phyloP scores from a whole-genome alignment of 2,113 vertebrate genomes.

The Sapayoa aenigma region DNA sequence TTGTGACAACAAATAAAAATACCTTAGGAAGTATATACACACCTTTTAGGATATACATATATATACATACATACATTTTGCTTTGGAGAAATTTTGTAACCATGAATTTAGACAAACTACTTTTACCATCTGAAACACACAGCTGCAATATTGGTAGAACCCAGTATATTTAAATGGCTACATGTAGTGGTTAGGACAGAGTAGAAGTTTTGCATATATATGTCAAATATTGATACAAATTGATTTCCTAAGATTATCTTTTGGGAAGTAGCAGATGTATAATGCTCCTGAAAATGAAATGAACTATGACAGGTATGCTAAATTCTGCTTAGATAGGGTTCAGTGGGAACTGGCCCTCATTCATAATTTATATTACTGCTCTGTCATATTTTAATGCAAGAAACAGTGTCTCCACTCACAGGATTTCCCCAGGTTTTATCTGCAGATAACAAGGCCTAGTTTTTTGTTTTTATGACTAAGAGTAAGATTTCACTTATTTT shows the following conservation, averaged over 20 bases:
- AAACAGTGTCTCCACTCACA: neutral
- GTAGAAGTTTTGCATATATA: neutral
- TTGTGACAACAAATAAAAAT: neutral
- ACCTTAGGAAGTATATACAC: neutral
- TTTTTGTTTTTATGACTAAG: neutral
- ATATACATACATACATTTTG: no score
- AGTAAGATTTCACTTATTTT: neutral
- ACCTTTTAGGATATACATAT: no score
- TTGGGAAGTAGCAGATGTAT: neutral
- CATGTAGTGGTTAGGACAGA: neutral
- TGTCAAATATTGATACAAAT: slow-evolving; percentile 2
- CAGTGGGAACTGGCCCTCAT: slow-evolving; percentile 21
- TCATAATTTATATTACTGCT: slow-evolving; percentile 15
- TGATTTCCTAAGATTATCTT: neutral
- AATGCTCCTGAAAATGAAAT: slow-evolving; percentile 26
- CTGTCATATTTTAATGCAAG: neutral
- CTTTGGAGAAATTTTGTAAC: neutral
- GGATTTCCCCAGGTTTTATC: neutral
- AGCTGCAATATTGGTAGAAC: neutral
- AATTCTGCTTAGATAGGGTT: slow-evolving; percentile 37
- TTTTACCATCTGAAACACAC: neutral
- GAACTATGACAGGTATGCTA: slow-evolving; percentile 39
- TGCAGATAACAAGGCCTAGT: neutral
- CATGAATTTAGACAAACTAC: neutral
- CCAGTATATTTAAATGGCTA: neutral